Conservation (phyloP, 2,888 invertebrate species). For the Cephalotes varians region DNA sequence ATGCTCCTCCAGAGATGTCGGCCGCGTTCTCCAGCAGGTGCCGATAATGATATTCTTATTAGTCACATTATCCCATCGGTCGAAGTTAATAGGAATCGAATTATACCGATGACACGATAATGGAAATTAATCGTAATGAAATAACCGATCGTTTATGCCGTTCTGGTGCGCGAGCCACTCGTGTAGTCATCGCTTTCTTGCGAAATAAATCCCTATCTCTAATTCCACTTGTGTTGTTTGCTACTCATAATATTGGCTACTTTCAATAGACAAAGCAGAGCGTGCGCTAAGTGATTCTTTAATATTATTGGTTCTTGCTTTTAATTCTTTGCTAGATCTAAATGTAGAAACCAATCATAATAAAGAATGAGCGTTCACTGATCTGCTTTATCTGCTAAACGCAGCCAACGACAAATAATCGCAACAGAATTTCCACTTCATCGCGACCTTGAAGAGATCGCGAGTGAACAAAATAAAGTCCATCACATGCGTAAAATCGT, state of each 20-base stretch:
- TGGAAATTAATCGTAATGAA: slow-evolving; percentile 57
- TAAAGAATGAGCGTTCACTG: no score
- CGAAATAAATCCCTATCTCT: neutral
- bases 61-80: slow-evolving; percentile 35
- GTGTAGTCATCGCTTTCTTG: neutral
- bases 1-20: neutral
- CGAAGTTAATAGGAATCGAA: slow-evolving; percentile 48
- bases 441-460: neutral
- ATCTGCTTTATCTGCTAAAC: no score
- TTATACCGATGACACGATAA: slow-evolving; percentile 45
- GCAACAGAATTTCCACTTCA: neutral
- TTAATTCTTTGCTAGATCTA: no score
- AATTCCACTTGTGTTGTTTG: neutral
- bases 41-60: slow-evolving; percentile 60
- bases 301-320: no score
- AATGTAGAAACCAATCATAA: no score
- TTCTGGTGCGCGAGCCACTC: slow-evolving; percentile 15
- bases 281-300: no score
- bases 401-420: no score
- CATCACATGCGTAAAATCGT: neutral
- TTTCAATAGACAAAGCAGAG: no score
- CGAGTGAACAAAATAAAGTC: neutral
- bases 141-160: slow-evolving; percentile 51
- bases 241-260: neutral
- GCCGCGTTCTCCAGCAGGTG: slow-evolving; percentile 23